Evolutionary conservation across 2,113 vertebrate genomes (phyloP).

Genomic region (Pheucticus melanocephalus): DNA sequence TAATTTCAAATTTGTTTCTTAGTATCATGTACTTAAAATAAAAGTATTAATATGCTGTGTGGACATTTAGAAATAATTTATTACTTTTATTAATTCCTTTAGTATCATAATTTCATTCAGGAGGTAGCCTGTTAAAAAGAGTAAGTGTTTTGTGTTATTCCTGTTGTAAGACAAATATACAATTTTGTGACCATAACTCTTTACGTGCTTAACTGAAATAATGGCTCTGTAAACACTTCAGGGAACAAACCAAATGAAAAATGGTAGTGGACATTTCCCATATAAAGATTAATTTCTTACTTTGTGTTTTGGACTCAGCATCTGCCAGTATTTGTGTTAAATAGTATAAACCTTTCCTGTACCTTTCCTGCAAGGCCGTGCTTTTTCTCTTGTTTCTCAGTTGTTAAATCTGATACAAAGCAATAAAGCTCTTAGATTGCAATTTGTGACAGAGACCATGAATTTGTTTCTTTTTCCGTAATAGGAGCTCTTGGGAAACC

Average conservation of each 20-base stretch:
- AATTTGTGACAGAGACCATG: constrained; percentile 23
- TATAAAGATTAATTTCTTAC: constrained; percentile 32
- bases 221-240: not conserved
- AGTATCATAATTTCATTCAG: too few relatives aligned
- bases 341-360: not conserved
- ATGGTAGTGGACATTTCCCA: not conserved
- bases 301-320: constrained; percentile 15
- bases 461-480: constrained; percentile 60
- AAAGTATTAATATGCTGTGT: not conserved
- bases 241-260: constrained; percentile 2
- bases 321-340: constrained; percentile 14
- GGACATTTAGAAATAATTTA: not conserved
- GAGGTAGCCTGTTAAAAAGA: constrained; percentile 5
- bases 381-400: constrained; percentile 10
- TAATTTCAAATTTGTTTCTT: not conserved
- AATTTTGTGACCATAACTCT: not conserved
- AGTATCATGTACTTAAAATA: not conserved
- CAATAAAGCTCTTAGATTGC: constrained; percentile 21
- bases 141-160: not conserved
- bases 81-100: not conserved
- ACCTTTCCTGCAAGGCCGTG: not conserved
- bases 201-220: not conserved
- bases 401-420: constrained; percentile 41
- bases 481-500: constrained; percentile 91
- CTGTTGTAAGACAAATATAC: not conserved